Base-by-base conservation (phyloP, 2,113 vertebrate species). In the Neotoma lepida region DNA sequence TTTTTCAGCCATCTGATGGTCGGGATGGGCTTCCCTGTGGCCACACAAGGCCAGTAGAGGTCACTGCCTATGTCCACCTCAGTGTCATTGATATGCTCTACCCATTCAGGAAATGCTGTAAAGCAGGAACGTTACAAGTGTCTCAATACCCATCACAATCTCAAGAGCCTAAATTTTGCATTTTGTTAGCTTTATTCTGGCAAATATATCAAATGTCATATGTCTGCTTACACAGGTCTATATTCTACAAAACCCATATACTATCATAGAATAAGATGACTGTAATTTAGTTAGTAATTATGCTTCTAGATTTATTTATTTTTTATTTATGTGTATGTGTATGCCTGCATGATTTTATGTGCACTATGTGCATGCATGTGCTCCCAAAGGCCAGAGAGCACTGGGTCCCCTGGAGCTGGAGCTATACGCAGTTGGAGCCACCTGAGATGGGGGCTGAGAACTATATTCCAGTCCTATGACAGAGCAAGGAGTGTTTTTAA, bases 51-150 rank as follows among this genome's bases (percentile, higher is more conserved):
- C 99, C 99, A 99, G 39, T 98, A 98, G 81, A 99, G 98, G 89
- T 99, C 98, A 76, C 99, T 99, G 89, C 98, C 97, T 91, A 99
- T 98, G 96, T 99, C 99, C 97, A 97, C 98, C 94, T 99, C 99
- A n/a, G 98, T 99, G 97, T 99, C 99, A 95, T 98, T 99, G 97
- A 99, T 99, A 96, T 99, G 98, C 96, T 99, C 98, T 86, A 99
- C 98, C 99, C 99, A 99, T 97, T 99, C 99, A 4, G 99, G 99
- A 97, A 98, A 98, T 70, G 99, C 99, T 99, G 96, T 76, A 98
- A 88, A 96, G 96, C 20, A 97, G 96, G 76, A 61, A 24, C 14
- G 85, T 89, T 93, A 46, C 92, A 95, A 97, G 94, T 74, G 35
- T 46, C 66, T 68, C n/a, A 80, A 56, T 3, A 44, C 20, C 17